Evolutionary conservation across 2,888 invertebrate species (phyloP), one percentile per base, ranked within the genome.

Genomic region (Nebria brevicollis): DNA sequence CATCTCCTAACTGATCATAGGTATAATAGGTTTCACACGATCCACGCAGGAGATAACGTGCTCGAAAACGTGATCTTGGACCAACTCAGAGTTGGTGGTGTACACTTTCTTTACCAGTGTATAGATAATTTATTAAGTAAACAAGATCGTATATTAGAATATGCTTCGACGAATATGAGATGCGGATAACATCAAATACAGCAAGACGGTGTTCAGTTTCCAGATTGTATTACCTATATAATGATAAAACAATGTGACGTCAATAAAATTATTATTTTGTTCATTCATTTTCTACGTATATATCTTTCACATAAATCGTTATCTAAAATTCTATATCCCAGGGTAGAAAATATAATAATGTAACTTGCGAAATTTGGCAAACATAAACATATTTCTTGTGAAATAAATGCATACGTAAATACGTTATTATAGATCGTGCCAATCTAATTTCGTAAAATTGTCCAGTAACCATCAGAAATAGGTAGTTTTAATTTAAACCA

Each of bases 61-160:
- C 11, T 70, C 13, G 34, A 34, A 20, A 70, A 70, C 70, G 26
- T 70, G 70, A 70, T 25, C 70, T 11, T 15, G 70, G 54, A 54
- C 54, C 54, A 54, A 54, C 54, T 3, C 13, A 7, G 70, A 34
- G 11, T 25, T 34, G 6, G 70, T 25, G 15, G 20, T 70, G 70
- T 25, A 70, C 25, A 26, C 25, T 70, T 26, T 11, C 20, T 26
- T 70, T 70, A 13, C 70, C 70, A 70, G 26, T 25, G 70, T 70
- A 34, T 70, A 70, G 54, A 54, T 70, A 70, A 70, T 70, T 70
- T 70, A 70, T 70, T 70, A 70, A 34, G 70, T 70, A 70, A 70
- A 70, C 70, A 70, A 70, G 25, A 34, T 34, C 70, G 70, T 70
- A 70, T 70, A 70, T 70, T 70, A 70, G 70, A 20, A 70, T 26